Base-by-base conservation (phyloP, 1,140 invertebrate genomes). In the Proales similis region DNA sequence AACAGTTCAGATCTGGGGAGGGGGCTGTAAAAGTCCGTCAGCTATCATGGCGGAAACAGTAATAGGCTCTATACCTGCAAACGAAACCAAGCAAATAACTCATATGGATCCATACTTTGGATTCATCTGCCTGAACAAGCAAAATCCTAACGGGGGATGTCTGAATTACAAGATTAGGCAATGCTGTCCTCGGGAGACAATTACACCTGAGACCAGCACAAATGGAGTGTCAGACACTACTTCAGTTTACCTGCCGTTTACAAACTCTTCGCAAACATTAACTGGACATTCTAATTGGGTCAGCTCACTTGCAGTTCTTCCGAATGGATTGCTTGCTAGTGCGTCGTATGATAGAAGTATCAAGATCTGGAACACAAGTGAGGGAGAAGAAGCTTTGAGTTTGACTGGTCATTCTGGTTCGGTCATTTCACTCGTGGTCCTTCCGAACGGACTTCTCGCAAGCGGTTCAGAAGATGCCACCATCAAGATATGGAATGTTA, bases 401-500 rank as follows among this genome's bases (percentile, higher is more conserved):
- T n/a, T n/a, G n/a, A n/a, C n/a, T n/a, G n/a, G n/a, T n/a, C n/a
- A n/a, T n/a, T n/a, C n/a, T n/a, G n/a, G n/a, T n/a, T n/a, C n/a
- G n/a, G n/a, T n/a, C n/a, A n/a, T n/a, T n/a, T n/a, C n/a, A n/a
- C n/a, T n/a, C n/a, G n/a, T n/a, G n/a, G n/a, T n/a, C n/a, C n/a
- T n/a, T n/a, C 29, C 20, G 11, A 9, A 49, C 36, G 48, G 12
- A 27, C 67, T 73, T 12, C 51, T 81, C 47, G 79, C 76, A 30
- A 72, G 73, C 36, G 75, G 74, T 49, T 79, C 80, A 7, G 70
- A 68, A 65, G 71, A 69, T 33, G 79, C 77, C 71, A 70, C 79
- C 78, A 78, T 77, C 4, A 67, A 74, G 29, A 48, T 81, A 6
- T 81, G 78, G 78, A 65, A 79, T 57, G 72, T 76, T 66, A 68